Base-by-base conservation (phyloP, 2,888 invertebrate species). In the Archips crataeganus region DNA sequence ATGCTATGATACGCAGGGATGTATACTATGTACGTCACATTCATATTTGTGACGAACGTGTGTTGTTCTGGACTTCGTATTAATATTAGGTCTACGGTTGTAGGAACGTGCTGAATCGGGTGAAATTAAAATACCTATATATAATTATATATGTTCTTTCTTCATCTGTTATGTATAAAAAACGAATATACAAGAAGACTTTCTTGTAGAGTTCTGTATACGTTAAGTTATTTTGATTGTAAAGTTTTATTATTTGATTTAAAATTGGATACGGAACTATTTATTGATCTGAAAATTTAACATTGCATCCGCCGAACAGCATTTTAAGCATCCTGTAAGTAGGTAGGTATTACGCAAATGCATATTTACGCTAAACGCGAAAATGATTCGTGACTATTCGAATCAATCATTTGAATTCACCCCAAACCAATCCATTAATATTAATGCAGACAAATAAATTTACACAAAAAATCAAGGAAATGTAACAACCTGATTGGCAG, bases 401-500 rank as follows among this genome's bases (percentile, higher is more conserved):
- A 62, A 47, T 65, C 59, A 60, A 54, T 45, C 15, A 54, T 61
- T 57, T 23, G 54, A 79, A 80, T 80, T 77, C 15, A 77, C 75
- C 73, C 72, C 75, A 84, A 84, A 79, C 77, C 81, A 81, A 83
- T 84, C 81, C 77, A 63, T 72, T 72, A 73, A 72, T 68, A 72
- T 72, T 72, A 57, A 69, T 73, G 63, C 59, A 63, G 49, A 57
- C 63, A 64, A 63, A 39, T 47, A 47, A 9, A 62, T 47, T 49
- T 34, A 64, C 63, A 68, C 11, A 54, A 72, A 71, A 73, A 73
- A 64, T 47, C 42, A 51, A 78, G 80, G 79, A 81, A 84, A 84
- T 83, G 83, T 80, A 85, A 86, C 86, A 85, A 83, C 79, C 83
- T 87, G 84, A 85, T 84, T 82, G 83, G 78, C 80, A 85, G 84